Evolutionary conservation across 2,113 vertebrate species (phyloP), one percentile per base, ranked within the genome.

Genomic region (Procavia capensis): DNA sequence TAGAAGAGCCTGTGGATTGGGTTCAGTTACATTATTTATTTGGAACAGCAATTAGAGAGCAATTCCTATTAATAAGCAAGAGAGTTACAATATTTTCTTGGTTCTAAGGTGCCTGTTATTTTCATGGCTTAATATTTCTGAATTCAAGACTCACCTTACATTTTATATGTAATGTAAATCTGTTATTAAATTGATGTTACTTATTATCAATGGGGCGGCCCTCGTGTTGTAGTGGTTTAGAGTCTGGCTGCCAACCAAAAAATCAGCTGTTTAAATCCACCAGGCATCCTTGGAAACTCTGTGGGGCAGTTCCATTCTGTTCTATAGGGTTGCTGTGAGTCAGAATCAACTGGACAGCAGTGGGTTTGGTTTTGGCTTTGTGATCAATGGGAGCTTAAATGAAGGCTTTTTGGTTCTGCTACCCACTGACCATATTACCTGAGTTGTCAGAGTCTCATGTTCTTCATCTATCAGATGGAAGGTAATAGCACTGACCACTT

Each of bases 381-480:
- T n/a, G 57, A 80, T 63, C 64, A 89, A 2, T 78, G 31, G 75
- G 29, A 59, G 68, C 4, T n/a, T 66, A 19, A 34, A 10, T 50
- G 34, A 95, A 83, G 59, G 90, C 36, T 88, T n/a, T 47, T 85
- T 95, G 22, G 34, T 81, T 95, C 39, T 94, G 50, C 5, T 45
- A 16, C 57, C 2, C 13, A 17, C 9, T 47, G 2, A 41, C 14
- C 24, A 0, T 36, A 13, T 63, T 20, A 57, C 50, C 25, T 57
- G 17, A 59, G 45, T 4, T 91, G 25, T 82, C 66, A 74, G 81
- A 74, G 36, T 87, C 19, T 90, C 4, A 59, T n/a, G 31, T 85
- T 90, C 29, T 20, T 66, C 43, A 76, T 83, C 79, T 36, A 74
- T 39, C 34, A 93, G 82, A 79, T 34, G 5, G 63, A 47, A 82